Conservation (phyloP, 1,140 invertebrate genomes). For the Nasonia giraulti region DNA sequence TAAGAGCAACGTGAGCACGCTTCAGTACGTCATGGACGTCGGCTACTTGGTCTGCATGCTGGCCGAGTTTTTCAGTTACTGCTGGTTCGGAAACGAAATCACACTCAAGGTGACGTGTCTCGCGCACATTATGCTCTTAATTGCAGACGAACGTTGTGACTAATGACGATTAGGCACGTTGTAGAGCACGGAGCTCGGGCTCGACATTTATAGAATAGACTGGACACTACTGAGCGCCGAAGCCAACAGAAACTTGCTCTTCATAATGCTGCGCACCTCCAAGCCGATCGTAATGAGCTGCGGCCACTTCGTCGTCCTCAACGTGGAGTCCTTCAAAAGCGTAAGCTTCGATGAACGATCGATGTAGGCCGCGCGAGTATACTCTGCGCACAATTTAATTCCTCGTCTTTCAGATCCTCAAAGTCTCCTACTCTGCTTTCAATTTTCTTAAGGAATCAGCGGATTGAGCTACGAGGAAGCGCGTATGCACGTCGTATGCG, state of each 20-base stretch:
- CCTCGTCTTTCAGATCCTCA: constrained; percentile 1
- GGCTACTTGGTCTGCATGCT: constrained; percentile 4
- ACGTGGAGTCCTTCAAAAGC: background rate
- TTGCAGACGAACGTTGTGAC: no score
- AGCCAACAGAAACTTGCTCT: background rate
- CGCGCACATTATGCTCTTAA: no score
- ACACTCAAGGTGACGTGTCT: constrained; percentile 3
- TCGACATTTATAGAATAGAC: background rate
- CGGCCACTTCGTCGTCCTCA: background rate
- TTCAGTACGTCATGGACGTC: background rate
- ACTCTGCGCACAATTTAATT: background rate
- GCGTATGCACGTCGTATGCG: no score
- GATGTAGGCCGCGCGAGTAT: background rate
- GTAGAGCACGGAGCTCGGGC: background rate
- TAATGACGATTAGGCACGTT: background rate
- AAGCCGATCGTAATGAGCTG: background rate
- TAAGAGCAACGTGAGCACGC: no score
- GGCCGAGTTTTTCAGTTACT: constrained; percentile 9
- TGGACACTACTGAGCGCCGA: background rate
- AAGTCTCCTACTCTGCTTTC: constrained; percentile 2
- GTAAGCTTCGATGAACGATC: background rate
- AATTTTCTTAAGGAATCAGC: background rate
- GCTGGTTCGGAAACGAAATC: constrained; percentile 29
- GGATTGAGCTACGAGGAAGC: background rate
- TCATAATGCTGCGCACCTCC: background rate